Conservation (phyloP, 2,888 invertebrate genomes). For the Sepiola atlantica region DNA sequence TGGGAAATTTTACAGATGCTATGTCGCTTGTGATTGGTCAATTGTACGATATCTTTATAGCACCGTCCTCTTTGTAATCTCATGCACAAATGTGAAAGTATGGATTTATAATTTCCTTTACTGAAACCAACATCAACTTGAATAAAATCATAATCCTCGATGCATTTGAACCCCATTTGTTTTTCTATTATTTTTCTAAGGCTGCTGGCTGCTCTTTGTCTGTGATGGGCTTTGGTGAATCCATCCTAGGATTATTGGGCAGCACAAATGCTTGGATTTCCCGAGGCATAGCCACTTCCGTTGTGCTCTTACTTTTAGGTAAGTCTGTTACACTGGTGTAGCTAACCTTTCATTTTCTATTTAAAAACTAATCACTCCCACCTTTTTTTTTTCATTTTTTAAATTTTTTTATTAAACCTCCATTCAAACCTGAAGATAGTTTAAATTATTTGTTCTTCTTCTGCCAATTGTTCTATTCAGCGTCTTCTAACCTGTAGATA, state of each 20-base stretch:
- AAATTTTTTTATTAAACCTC: background rate
- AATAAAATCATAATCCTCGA: background rate
- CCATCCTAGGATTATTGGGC: constrained; percentile 89
- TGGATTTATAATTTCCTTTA: background rate
- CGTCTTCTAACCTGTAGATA: no score
- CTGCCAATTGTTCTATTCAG: background rate
- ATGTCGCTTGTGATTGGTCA: background rate
- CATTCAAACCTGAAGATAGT: background rate
- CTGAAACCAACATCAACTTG: background rate
- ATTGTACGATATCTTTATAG: background rate
- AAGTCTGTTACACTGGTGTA: constrained; percentile 45
- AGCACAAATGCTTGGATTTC: constrained; percentile 83
- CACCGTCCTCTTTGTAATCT: background rate
- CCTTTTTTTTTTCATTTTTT: background rate
- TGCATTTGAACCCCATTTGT: background rate
- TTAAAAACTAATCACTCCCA: no score
- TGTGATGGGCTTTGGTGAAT: constrained; percentile 97
- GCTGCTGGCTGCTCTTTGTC: constrained; percentile 96
- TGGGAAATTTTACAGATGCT: no score
- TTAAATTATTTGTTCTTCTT: background rate
- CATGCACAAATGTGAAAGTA: background rate
- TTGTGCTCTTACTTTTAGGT: constrained; percentile 87
- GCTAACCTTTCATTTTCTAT: background rate
- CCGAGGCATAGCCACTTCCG: constrained; percentile 89
- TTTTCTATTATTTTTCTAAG: constrained; percentile 76